These are phyloP conservation scores for Orcinus orca DNA, from an alignment of 2,113 vertebrate species.

Conservation along the genomic window DNA sequence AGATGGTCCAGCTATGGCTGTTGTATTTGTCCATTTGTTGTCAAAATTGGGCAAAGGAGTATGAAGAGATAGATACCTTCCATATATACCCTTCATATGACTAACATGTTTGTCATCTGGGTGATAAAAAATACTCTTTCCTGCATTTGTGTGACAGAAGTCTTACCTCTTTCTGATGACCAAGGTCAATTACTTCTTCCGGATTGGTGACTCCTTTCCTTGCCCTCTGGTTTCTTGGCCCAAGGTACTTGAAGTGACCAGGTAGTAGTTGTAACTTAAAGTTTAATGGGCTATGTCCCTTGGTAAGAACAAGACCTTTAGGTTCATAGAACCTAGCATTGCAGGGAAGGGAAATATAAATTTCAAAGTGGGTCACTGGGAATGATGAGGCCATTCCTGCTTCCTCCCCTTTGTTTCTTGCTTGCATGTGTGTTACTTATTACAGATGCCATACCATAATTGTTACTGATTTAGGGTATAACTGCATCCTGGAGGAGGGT, in stretches of 20 bases:
- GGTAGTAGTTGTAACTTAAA: neutral
- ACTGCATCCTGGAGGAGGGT: neutral
- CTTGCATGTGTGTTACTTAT: neutral
- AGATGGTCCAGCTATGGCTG: neutral
- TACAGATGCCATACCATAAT: neutral
- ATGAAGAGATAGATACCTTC: neutral
- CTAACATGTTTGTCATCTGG: neutral
- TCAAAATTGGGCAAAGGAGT: neutral
- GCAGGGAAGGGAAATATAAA: neutral
- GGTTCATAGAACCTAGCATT: neutral
- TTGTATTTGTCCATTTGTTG: neutral
- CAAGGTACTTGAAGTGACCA: neutral
- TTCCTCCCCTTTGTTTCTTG: neutral
- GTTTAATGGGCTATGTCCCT: neutral
- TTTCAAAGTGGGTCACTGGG: neutral
- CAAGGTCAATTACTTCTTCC: neutral
- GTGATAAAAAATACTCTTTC: neutral
- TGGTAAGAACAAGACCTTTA: neutral
- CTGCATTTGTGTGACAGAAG: neutral
- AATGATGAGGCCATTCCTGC: neutral
- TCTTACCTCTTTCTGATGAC: neutral
- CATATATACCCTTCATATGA: neutral
- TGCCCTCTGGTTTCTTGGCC: neutral
- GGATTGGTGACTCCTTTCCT: neutral
- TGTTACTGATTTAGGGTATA: neutral